Base-by-base conservation (phyloP, 2,888 invertebrate species). In the Diadegma fenestrale region DNA sequence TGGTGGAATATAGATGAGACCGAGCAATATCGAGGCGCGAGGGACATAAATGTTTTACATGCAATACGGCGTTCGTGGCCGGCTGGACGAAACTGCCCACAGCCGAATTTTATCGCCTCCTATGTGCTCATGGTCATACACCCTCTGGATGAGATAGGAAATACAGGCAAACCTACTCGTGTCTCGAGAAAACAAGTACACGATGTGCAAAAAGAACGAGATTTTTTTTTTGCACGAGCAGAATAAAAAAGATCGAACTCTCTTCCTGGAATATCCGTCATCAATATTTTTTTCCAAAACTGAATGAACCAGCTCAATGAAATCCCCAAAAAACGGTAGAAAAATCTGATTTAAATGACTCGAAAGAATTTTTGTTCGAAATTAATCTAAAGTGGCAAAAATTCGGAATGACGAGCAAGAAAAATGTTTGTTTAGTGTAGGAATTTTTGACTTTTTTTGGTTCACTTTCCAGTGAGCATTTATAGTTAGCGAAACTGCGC, bases 41-140 rank as follows among this genome's bases (percentile, higher is more conserved):
- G 86, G 91, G 87, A 90, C 93, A 93, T 93, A 93, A 92, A 93
- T 94, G 94, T 94, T 94, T 94, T 93, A 94, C 94, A 94, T 94
- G 94, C 93, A 94, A 94, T 93, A 94, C 93, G 93, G 92, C 90
- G 91, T 90, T 89, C 87, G 91, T 88, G 91, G 79, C 90, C 93
- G 92, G 93, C 92, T 94, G 93, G 93, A 91, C 91, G 87, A 91
- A 94, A 94, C 93, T 93, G 94, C 92, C 93, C 92, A 88, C 94
- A 93, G 94, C 90, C 92, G 90, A 91, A 91, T 94, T 94, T 94
- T 94, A 94, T 94, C 93, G 91, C 82, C 93, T 90, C 88, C 89
- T 90, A 90, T 90, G 90, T 77, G 71, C 54, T 19, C 68, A 76
- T 37, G 45, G 69, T 33, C 82, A 30, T 68, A 63, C 61, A 48